Conservation (phyloP, 1,140 invertebrate genomes). For the Papilio polytes region DNA sequence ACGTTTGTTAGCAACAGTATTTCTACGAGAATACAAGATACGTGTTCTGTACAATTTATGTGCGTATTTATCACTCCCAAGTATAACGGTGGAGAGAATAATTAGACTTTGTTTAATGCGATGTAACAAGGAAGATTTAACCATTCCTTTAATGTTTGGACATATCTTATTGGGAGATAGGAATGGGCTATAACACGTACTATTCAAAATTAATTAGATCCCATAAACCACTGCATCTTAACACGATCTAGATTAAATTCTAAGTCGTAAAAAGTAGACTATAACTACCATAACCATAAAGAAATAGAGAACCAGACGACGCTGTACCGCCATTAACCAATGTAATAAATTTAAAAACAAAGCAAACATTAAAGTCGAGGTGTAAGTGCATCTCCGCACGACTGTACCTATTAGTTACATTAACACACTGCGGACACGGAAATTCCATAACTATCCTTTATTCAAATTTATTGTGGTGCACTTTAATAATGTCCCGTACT, state of each 20-base stretch:
- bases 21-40: conserved; percentile 14
- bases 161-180: neutral
- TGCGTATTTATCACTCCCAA: conserved; percentile 18
- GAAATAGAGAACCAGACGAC: neutral
- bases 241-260: too few relatives aligned
- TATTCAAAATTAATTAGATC: too few relatives aligned
- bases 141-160: neutral
- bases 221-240: too few relatives aligned
- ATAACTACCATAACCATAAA: neutral
- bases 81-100: neutral
- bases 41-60: conserved; percentile 11
- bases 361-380: conserved; percentile 2
- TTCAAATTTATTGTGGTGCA: conserved; percentile 75
- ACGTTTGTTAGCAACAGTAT: conserved; percentile 17
- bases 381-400: conserved; percentile 28
- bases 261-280: neutral
- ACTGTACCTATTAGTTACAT: conserved; percentile 53
- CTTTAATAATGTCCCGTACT: conserved; percentile 59
- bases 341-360: conserved; percentile 23
- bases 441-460: conserved; percentile 79
- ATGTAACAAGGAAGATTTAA: neutral
- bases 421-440: conserved; percentile 66
- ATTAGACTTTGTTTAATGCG: conserved; percentile 12
- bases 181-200: neutral
- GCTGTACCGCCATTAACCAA: conserved; percentile 2